phyloP scores from a whole-genome alignment of 2,888 invertebrate genomes.

The Napeogenes sylphis region DNA sequence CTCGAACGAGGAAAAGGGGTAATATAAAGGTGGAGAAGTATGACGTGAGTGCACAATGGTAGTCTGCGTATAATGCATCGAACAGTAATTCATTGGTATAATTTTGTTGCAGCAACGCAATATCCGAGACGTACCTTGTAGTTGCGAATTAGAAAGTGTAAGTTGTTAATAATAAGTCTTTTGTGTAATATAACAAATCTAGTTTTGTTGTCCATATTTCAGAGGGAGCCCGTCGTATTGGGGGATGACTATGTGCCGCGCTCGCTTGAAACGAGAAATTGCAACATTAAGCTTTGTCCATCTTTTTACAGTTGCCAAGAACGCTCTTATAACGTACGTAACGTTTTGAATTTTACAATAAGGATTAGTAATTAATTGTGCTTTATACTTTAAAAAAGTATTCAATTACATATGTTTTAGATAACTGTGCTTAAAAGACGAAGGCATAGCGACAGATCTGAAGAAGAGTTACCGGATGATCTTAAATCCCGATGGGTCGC shows the following conservation, averaged over 20 bases:
- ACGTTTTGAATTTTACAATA: slow-evolving; percentile 3
- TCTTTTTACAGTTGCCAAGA: slow-evolving; percentile 51
- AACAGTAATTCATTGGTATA: slow-evolving; percentile 15
- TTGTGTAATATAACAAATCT: no score
- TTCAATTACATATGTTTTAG: slow-evolving; percentile 40
- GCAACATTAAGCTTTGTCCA: slow-evolving; percentile 46
- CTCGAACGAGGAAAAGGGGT: slow-evolving; percentile 62
- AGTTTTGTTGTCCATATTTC: slow-evolving; percentile 8
- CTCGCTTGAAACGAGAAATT: slow-evolving; percentile 46
- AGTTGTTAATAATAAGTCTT: slow-evolving; percentile 13
- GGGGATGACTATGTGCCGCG: slow-evolving; percentile 52
- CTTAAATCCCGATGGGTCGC: slow-evolving; percentile 49
- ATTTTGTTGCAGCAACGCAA: slow-evolving; percentile 46
- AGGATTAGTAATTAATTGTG: not conserved
- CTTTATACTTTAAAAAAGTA: slow-evolving; percentile 7
- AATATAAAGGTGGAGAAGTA: slow-evolving; percentile 56
- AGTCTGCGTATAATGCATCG: not conserved
- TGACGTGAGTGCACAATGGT: slow-evolving; percentile 43
- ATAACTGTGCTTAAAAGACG: slow-evolving; percentile 50
- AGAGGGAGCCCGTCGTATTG: slow-evolving; percentile 43
- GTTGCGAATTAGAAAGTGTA: slow-evolving; percentile 34
- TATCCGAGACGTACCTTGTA: slow-evolving; percentile 49
- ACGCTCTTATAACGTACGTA: slow-evolving; percentile 53
- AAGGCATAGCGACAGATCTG: slow-evolving; percentile 32
- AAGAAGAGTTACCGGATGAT: slow-evolving; percentile 43